phyloP scores from a whole-genome alignment of 1,140 invertebrate species.

The Lucilia cuprina region DNA sequence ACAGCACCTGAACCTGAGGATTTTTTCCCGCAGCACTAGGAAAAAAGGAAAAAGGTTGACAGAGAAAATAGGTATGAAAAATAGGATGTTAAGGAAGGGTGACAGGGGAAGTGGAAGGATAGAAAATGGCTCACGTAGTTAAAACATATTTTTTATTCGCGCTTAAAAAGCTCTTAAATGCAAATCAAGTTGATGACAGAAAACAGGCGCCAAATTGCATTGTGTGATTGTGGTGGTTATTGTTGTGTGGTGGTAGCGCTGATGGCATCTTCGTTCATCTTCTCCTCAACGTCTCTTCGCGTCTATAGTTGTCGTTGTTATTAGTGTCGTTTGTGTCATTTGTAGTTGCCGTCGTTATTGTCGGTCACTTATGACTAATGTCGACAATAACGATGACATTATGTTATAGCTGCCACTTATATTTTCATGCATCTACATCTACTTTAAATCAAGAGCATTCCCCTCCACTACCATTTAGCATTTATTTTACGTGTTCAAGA shows the following conservation, averaged over 20 bases:
- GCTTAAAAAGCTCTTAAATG: conserved; percentile 1
- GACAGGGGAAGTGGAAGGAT: too few species aligned
- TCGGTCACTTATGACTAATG: conserved; percentile 14
- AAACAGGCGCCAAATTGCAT: neutral
- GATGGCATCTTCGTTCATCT: neutral
- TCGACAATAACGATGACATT: conserved; percentile 10
- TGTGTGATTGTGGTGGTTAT: neutral
- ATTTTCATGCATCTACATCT: neutral
- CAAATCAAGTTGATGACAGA: conserved; percentile 1
- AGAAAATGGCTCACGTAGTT: neutral
- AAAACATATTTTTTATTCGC: neutral
- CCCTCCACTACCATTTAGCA: neutral
- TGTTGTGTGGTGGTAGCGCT: neutral
- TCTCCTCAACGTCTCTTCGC: too few species aligned
- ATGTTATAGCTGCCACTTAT: neutral
- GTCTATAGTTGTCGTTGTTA: neutral
- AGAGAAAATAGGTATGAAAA: neutral
- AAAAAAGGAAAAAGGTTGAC: neutral
- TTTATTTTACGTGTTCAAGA: neutral
- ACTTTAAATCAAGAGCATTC: neutral
- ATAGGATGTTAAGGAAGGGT: neutral
- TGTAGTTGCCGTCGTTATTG: neutral
- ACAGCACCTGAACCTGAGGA: neutral
- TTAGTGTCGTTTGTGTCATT: neutral
- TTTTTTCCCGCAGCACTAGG: neutral